Percentiles rank a stretch among this genome's conserved stretches.
phyloP scores from a whole-genome alignment of 1,140 invertebrate genomes.

The Aphis craccivora region DNA sequence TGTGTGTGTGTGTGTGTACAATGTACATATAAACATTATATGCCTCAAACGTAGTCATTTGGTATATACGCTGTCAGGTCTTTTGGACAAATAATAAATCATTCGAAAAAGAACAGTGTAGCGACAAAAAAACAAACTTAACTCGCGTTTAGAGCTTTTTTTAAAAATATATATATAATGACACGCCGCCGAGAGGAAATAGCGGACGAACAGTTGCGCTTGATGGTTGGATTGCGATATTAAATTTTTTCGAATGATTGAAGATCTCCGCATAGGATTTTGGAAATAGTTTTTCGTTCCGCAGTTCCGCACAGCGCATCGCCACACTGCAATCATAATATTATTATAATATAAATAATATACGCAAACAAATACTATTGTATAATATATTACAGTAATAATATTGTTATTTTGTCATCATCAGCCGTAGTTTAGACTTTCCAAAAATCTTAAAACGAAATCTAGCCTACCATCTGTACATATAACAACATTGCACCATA shows the following conservation, averaged over 20 bases:
- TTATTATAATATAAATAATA: neutral
- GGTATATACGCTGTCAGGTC: neutral
- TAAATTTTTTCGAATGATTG: constrained; percentile 25
- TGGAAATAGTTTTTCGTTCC: neutral
- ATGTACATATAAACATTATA: neutral
- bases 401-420: neutral
- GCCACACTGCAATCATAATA: neutral
- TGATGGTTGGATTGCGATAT: neutral
- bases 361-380: neutral
- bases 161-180: neutral
- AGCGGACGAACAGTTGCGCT: constrained; percentile 3
- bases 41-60: neutral
- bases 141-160: constrained; percentile 25
- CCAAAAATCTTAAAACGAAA: neutral
- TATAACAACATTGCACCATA: neutral
- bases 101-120: neutral
- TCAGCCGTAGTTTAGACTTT: neutral
- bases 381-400: constrained; percentile 1
- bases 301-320: neutral
- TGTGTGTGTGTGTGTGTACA: neutral
- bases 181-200: neutral
- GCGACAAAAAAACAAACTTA: constrained; percentile 1
- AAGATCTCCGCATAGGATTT: neutral
- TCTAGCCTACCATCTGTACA: neutral
- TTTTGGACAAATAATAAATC: constrained; percentile 35